These are phyloP conservation scores for Ceyx margarethae DNA, from an alignment of 2,113 vertebrate genomes.

Conservation along the genomic window DNA sequence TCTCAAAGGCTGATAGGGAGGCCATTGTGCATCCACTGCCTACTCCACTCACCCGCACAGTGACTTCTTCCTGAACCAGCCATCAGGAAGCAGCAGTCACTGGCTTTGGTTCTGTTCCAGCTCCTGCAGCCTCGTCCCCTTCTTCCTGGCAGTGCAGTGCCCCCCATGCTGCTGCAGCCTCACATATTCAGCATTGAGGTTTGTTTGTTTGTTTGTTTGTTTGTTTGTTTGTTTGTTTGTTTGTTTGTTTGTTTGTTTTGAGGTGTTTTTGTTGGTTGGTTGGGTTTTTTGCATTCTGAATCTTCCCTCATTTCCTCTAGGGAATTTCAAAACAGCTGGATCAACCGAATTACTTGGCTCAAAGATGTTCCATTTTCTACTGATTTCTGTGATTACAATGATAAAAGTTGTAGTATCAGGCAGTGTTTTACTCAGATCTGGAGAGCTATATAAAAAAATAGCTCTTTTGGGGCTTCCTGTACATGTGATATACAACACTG, in stretches of 20 bases:
- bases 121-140: neutral
- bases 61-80: slow-evolving; percentile 9
- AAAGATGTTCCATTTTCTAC: neutral
- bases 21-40: accelerated
- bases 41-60: neutral
- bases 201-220: neutral
- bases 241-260: neutral
- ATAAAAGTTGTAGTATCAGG: neutral
- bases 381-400: neutral
- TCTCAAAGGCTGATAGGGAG: neutral
- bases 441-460: neutral
- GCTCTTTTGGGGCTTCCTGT: neutral
- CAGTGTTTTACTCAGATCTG: neutral
- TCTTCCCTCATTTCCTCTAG: neutral
- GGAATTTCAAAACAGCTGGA: slow-evolving; percentile 25
- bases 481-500: neutral
- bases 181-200: neutral
- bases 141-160: neutral
- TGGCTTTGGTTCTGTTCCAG: neutral
- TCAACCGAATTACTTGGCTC: neutral
- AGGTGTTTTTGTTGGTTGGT: too few species aligned
- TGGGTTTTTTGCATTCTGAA: neutral
- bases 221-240: neutral
- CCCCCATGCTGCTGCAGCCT: neutral
- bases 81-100: neutral